Base-by-base conservation (phyloP, 1,140 invertebrate genomes). In the Hormaphis cornu region DNA sequence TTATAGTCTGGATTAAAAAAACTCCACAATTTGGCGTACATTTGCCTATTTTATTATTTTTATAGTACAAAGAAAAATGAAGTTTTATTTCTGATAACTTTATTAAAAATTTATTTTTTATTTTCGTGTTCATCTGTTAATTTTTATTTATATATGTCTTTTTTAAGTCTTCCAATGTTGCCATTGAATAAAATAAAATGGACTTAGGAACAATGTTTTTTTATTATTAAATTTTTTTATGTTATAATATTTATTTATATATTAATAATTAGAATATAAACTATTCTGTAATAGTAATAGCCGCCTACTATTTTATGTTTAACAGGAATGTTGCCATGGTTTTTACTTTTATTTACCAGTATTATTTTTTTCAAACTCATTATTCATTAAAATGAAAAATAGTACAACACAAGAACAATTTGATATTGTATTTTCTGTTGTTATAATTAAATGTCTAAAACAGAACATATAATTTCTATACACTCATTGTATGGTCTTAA, bases 131-230 rank as follows among this genome's bases (percentile, higher is more conserved):
- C 59, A 63, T 46, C 59, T 63, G 59, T 63, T 63, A 63, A 63
- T 63, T 63, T 63, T 63, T 59, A 59, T 56, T 42, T 26, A 59
- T 59, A 26, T 59, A 16, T 59, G 14, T 59, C 33, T 59, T 58
- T 58, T 59, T 59, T 63, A 63, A 63, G 59, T 63, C 59, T 63
- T 63, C 59, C 59, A 56, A 63, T 63, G 59, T 63, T 63, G 59
- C 59, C 59, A 63, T 63, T 63, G 37, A 63, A 63, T 63, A 63
- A 63, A 63, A 63, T 63, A 63, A 63, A 63, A 63, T 63, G 59
- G 59, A 63, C 59, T 63, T 63, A 63, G 59, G 59, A 63, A 63
- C 59, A 63, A 63, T 63, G 26, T 63, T 63, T 63, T 44, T 63
- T 63, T 48, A n/a, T 42, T 24, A 40, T 18, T 61, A 28, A 63